Evolutionary conservation across 1,140 invertebrate species (phyloP), one percentile per base, ranked within the genome.

Genomic region (Trichonephila clavipes): DNA sequence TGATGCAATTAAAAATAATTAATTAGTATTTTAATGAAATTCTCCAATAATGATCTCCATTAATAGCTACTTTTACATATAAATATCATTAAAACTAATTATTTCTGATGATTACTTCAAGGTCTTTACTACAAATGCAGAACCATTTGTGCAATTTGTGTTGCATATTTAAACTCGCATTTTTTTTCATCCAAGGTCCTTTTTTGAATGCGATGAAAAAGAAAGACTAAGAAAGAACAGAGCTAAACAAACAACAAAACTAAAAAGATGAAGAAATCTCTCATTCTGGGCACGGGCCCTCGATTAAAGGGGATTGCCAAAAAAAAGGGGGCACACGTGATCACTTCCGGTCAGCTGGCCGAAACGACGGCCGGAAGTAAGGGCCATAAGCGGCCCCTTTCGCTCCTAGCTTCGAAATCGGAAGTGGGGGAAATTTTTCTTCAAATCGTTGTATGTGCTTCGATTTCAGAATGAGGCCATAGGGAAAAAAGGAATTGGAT

Each of bases 281-380:
- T 16, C 16, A 92, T 92, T 69, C 90, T 66, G 62, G 10, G 61
- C 90, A 92, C 90, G 90, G 81, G 5, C 2, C 18, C 58, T 19
- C 90, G 90, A 92, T 92, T 92, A 92, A 92, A 92, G 77, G 44
- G 81, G 81, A 92, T 92, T 92, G 90, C 61, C 58, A 51, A 21
- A 88, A 91, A 28, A 90, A 81, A 28, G 44, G 58, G 58, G 51
- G 58, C 24, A 88, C 69, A 81, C 88, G 90, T 66, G 81, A 83
- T 40, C 61, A 61, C 62, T 85, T 92, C 90, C 90, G 90, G 77
- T 92, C 90, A 83, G 82, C 90, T 85, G 90, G 88, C 40, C 61
- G n/a, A 72, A 72, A 64, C 40, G 64, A 61, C 72, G 44, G 66
- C 90, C 90, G 90, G 90, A 92, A 85, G 90, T 85, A 28, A 59